Percentiles rank a stretch among this genome's conserved stretches.
Conservation (phyloP, 2,888 invertebrate species). For the Drosophila monieri region DNA sequence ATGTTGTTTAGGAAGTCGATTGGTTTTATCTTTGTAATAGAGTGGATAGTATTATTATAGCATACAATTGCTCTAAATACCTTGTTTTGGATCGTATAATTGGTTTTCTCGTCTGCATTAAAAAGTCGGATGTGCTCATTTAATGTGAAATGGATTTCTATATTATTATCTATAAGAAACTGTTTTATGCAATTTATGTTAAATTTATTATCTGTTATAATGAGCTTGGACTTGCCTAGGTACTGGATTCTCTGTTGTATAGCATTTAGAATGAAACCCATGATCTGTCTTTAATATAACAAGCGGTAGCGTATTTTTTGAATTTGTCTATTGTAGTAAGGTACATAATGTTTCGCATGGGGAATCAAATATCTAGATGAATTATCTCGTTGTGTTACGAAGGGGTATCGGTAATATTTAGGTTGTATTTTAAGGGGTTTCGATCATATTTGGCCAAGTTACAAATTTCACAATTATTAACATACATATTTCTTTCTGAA, state of each 20-base stretch:
- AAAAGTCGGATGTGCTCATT: conserved; percentile 5
- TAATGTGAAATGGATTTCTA: conserved; percentile 8
- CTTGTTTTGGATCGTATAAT: conserved; percentile 12
- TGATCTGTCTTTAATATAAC: neutral
- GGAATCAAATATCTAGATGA: too few species aligned
- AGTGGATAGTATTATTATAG: conserved; percentile 12
- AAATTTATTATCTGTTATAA: conserved; percentile 10
- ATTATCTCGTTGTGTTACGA: too few species aligned
- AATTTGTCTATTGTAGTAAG: too few species aligned
- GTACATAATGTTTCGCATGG: too few species aligned
- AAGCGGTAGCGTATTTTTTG: too few species aligned
- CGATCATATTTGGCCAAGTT: neutral
- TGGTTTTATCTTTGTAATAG: conserved; percentile 7
- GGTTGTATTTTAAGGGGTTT: neutral
- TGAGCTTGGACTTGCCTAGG: conserved; percentile 4
- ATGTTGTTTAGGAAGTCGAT: conserved; percentile 4
- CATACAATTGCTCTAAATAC: neutral
- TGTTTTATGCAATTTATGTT: conserved; percentile 9
- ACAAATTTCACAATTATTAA: too few species aligned
- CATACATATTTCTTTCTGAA: too few species aligned
- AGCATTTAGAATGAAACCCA: conserved; percentile 9
- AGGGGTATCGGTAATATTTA: too few species aligned
- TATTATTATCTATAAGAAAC: conserved; percentile 9
- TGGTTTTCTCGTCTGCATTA: conserved; percentile 3
- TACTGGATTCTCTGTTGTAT: conserved; percentile 7